Evolutionary conservation across 2,797 vertebrate genomes (phyloP).

Genomic region (Dendrocincla fuliginosa): DNA sequence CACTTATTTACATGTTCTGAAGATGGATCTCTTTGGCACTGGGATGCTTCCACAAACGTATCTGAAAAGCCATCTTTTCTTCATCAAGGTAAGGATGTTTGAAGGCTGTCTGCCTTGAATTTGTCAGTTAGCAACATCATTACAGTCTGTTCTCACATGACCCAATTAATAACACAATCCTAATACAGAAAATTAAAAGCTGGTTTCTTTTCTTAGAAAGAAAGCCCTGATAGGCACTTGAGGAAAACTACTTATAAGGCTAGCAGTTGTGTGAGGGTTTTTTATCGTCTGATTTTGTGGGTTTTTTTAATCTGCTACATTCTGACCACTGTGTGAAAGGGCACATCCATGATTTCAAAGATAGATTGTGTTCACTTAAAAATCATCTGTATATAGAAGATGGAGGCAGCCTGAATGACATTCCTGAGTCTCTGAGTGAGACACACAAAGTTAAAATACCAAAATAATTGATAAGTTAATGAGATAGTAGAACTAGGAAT

Average conservation of each 20-base stretch:
- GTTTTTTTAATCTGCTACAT: background rate
- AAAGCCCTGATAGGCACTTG: background rate
- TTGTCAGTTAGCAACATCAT: background rate
- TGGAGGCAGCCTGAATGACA: background rate
- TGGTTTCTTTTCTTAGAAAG: background rate
- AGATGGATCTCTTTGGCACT: slow-evolving; percentile 95
- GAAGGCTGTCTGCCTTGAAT: background rate
- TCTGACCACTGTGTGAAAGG: background rate
- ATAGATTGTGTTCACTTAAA: background rate
- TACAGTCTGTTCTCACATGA: background rate
- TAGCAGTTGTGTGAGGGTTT: background rate
- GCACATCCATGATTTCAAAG: background rate
- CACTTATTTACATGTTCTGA: slow-evolving; percentile 97
- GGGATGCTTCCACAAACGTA: slow-evolving; percentile 84
- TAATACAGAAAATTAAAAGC: background rate
- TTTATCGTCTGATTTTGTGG: background rate
- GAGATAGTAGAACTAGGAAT: background rate
- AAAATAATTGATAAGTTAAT: background rate
- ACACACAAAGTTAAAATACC: background rate
- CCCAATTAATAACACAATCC: background rate
- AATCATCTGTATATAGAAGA: background rate
- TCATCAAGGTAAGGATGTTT: slow-evolving; percentile 82
- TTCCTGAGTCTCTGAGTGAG: background rate
- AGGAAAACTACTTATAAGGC: background rate
- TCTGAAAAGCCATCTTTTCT: slow-evolving; percentile 89